Percentiles rank a stretch among this genome's conserved stretches.
These are phyloP conservation scores for Zenarchopterus dispar DNA, from an alignment of 2,797 vertebrate species.

Conservation along the genomic window DNA sequence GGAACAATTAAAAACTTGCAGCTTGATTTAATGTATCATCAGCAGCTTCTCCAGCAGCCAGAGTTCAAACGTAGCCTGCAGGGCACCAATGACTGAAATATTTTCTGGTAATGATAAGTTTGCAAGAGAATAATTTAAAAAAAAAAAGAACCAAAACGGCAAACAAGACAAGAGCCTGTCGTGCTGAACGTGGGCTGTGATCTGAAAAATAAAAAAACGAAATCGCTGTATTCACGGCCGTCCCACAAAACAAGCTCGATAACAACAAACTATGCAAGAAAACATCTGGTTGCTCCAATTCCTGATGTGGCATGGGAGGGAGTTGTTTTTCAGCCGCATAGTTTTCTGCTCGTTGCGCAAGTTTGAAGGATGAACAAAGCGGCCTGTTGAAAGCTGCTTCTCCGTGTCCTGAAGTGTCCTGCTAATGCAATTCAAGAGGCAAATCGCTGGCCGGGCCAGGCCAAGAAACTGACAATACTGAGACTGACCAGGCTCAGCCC, in stretches of 20 bases:
- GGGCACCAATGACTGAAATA: no score
- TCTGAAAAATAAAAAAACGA: conserved; percentile 14
- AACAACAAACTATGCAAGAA: conserved; percentile 31
- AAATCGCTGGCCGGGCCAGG: conserved; percentile 22
- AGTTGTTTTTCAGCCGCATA: conserved; percentile 40
- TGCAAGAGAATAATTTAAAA: no score
- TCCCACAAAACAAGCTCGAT: conserved; percentile 40
- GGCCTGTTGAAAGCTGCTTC: conserved; percentile 40
- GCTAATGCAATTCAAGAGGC: conserved; percentile 47
- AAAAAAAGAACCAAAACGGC: no score
- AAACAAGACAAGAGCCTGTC: no score
- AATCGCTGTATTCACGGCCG: conserved; percentile 24
- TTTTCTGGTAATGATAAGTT: no score
- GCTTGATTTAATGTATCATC: no score
- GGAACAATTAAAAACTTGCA: no score
- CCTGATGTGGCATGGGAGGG: conserved; percentile 29
- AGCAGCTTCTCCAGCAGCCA: no score
- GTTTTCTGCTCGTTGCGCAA: conserved; percentile 55
- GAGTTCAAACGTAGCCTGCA: no score
- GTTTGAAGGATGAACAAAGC: conserved; percentile 37
- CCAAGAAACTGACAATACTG: conserved; percentile 52
- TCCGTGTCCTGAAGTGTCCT: conserved; percentile 32
- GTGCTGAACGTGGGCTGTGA: conserved; percentile 15
- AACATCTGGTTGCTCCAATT: conserved; percentile 60
- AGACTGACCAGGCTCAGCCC: conserved; percentile 44